Evolutionary conservation across 2,888 invertebrate genomes (phyloP).

Genomic region (Smittia aterrima): DNA sequence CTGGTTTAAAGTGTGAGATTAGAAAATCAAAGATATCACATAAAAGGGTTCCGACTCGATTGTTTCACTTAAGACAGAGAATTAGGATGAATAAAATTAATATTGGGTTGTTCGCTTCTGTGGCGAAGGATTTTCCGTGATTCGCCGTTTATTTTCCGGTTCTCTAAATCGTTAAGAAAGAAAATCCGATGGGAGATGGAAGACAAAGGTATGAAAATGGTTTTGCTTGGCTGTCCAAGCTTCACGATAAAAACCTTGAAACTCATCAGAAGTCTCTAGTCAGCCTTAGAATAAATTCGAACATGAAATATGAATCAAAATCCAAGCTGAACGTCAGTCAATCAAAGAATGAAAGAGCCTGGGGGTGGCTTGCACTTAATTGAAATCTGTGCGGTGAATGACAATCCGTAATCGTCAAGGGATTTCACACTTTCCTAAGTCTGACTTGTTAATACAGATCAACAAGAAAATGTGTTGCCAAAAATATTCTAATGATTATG

Average conservation of each 20-base stretch:
- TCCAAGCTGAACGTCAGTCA: not conserved
- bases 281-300: not conserved
- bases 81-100: conserved; percentile 25
- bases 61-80: not conserved
- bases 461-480: conserved; percentile 9
- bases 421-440: not conserved
- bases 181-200: not conserved
- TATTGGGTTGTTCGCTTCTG: conserved; percentile 4
- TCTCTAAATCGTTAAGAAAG: not conserved
- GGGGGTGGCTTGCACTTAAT: too few species aligned
- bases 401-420: not conserved
- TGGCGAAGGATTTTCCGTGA: conserved; percentile 10
- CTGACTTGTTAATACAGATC: not conserved
- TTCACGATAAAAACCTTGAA: too few species aligned
- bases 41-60: not conserved
- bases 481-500: too few species aligned
- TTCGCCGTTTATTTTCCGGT: not conserved
- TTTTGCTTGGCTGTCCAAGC: too few species aligned
- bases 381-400: not conserved
- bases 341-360: not conserved
- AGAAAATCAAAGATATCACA: not conserved
- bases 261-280: too few species aligned
- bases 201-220: not conserved
- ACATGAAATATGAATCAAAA: not conserved
- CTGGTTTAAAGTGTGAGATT: conserved; percentile 1